Base-by-base conservation (phyloP, 2,888 invertebrate genomes). In the Cylloceria caligata region DNA sequence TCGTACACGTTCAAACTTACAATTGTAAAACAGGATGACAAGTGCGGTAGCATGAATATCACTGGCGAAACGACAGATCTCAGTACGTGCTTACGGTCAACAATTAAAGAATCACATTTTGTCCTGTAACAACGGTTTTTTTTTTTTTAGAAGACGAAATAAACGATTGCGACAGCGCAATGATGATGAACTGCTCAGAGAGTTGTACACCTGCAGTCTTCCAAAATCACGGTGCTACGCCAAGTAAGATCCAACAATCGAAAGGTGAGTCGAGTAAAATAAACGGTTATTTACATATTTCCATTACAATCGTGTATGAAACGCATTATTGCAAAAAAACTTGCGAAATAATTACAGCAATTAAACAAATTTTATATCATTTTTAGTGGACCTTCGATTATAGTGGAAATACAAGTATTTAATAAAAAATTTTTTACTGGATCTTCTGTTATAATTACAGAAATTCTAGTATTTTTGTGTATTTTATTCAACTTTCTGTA, bases 1-100 rank as follows among this genome's bases (percentile, higher is more conserved):
- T 11, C 34, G 9, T 90, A 89, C 52, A 84, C 13, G 9, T 80
- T 90, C 68, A 75, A 49, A 0, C 84, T 90, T 7, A 87, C 71
- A 36, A 47, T 83, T n/a, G 16, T 64, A 1, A 30, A 34, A 19
- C 30, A 16, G 7, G 6, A 47, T 27, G 9, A 36, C 45, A 27
- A 52, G 24, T 85, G 77, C 5, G 45, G 64, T 6, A 85, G 83
- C 47, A 13, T 52, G 24, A 42, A 9, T 34, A 21, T 68, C 39
- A 19, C 47, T 3, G 49, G 11, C 21, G 11, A 64, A 11, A 87
- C 87, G 11, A 68, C 65, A 39, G 5, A 30, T 21, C 62, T 74
- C 24, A 80, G 87, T 87, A 81, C 81, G 80, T 67, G 9, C 42
- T 65, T n/a, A 19, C 2, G 7, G 13, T 42, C 65, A 45, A 49